A percentile compares a stretch with the other conserved stretches of the same genome.
These are phyloP conservation scores for Drosophila paramelanica DNA, from an alignment of 2,888 invertebrate genomes.

Conservation along the genomic window DNA sequence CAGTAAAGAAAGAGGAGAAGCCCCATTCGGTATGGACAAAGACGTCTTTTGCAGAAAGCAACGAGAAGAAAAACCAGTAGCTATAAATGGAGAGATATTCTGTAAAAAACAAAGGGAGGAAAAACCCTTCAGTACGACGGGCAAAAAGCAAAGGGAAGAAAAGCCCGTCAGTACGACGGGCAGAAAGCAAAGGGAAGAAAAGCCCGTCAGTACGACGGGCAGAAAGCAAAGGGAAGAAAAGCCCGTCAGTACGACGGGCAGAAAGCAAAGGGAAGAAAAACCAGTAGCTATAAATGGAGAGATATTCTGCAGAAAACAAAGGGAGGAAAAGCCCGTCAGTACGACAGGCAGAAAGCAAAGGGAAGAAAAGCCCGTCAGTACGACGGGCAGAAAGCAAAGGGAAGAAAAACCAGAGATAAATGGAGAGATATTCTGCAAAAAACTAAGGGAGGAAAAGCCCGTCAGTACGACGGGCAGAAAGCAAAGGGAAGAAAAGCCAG, in stretches of 20 bases:
- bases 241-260: too few species aligned
- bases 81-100: neutral
- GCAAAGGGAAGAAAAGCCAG: too few species aligned
- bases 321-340: too few species aligned
- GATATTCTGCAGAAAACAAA: too few species aligned
- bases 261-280: too few species aligned
- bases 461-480: too few species aligned
- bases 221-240: constrained; percentile 10
- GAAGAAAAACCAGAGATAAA: constrained; percentile 5
- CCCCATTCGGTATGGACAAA: neutral
- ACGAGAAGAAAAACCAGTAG: neutral
- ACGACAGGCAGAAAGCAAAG: too few species aligned
- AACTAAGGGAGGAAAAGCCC: too few species aligned
- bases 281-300: too few species aligned
- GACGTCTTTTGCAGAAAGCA: neutral
- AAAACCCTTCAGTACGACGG: neutral
- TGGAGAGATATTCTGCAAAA: too few species aligned
- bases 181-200: neutral
- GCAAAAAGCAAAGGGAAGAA: constrained; percentile 11
- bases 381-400: neutral
- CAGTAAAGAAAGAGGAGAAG: neutral
- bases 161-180: neutral
- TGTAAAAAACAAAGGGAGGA: constrained; percentile 7
- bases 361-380: too few species aligned
- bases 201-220: neutral